These are phyloP conservation scores for Elachura formosa DNA, from an alignment of 2,113 vertebrate genomes.

Conservation along the genomic window DNA sequence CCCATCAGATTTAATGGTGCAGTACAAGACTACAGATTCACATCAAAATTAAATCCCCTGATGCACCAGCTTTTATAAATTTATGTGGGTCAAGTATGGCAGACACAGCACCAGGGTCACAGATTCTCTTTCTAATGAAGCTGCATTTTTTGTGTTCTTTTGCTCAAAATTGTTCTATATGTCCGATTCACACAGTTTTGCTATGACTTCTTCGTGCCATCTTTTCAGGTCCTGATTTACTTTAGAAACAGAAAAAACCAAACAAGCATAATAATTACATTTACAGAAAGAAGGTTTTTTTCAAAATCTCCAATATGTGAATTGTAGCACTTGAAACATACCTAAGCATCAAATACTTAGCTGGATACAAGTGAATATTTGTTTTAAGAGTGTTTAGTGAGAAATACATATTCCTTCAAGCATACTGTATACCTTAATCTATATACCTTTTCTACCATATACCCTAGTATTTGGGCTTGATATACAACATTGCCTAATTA, in stretches of 20 bases:
- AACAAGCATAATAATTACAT: neutral
- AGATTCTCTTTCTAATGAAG: neutral
- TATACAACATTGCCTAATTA: neutral
- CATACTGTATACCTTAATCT: neutral
- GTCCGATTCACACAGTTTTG: neutral
- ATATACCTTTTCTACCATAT: neutral
- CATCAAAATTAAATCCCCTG: neutral
- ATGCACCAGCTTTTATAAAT: slow-evolving; percentile 6
- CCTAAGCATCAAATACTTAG: neutral
- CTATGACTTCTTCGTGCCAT: neutral
- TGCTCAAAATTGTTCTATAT: neutral
- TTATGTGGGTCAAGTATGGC: neutral
- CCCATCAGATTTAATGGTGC: neutral
- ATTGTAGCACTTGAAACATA: neutral
- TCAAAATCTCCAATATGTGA: neutral
- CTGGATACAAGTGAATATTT: neutral
- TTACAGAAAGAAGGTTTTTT: neutral
- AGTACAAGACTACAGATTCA: neutral
- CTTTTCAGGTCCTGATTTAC: neutral
- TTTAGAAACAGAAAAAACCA: neutral
- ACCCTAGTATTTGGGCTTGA: neutral
- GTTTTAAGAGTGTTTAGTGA: neutral
- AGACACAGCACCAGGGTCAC: neutral
- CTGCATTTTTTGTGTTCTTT: neutral
- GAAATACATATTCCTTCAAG: neutral